Base-by-base conservation (phyloP, 1,140 invertebrate species). In the Cardiocondyla obscurior region DNA sequence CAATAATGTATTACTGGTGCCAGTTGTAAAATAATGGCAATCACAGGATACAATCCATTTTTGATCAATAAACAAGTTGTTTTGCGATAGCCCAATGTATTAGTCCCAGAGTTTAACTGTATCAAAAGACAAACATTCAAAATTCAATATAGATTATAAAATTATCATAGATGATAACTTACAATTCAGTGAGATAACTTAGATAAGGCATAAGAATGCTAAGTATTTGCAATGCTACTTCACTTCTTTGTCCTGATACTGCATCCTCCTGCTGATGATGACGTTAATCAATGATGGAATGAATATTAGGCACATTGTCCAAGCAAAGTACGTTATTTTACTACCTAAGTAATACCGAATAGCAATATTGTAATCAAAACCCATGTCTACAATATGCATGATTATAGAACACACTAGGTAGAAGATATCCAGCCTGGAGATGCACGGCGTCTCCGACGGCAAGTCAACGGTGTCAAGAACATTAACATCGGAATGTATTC, bases 1-100 rank as follows among this genome's bases (percentile, higher is more conserved):
- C 93, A 92, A 83, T 96, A 96, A 74, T 94, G 93, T 62, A 95
- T 84, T 51, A 94, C 92, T 25, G 95, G 95, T n/a, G 95, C 94
- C 65, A 95, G 91, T 92, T 95, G 95, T 77, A 95, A 92, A 7
- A 93, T 28, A 39, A 95, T 69, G 72, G 73, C 72, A 70, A 87
- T 57, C 30, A 51, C 57, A 57, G 82, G 79, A 12, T n/a, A 82
- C 30, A 85, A 19, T 83, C 87, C 51, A 60, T 76, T 70, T 42
- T 83, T 84, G 76, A 65, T 19, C 22, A 64, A 72, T 44, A 33
- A 51, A 44, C 39, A 55, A 0, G 65, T n/a, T 7, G 51, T 49
- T 53, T 84, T 69, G 57, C 7, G 64, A 16, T 49, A 49, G 30
- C 84, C 19, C n/a, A 3, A 25, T 46, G 19, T n/a, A 51, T 57